phyloP scores from a whole-genome alignment of 2,113 vertebrate genomes.

The Melanerpes aurifrons region DNA sequence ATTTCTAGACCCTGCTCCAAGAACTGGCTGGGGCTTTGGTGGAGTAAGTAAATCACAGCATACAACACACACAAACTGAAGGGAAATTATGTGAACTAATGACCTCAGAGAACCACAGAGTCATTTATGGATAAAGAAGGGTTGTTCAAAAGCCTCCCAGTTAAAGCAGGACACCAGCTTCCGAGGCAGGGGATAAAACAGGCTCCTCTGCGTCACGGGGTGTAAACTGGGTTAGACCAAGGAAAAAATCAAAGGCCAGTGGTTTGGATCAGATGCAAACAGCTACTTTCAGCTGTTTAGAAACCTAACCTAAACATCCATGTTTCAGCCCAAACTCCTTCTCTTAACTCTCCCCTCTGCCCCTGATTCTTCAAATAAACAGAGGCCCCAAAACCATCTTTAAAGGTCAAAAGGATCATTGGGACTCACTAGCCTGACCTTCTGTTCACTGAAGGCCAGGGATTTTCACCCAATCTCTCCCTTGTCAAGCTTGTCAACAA shows the following conservation, averaged over 20 bases:
- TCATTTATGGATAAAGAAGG: not conserved
- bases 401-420: not conserved
- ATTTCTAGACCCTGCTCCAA: not conserved
- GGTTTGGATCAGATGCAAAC: not conserved
- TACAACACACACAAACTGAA: not conserved
- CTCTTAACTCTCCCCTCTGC: not conserved
- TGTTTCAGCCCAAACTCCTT: fast-evolving
- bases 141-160: not conserved
- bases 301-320: not conserved
- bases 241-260: not conserved
- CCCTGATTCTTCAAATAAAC: not conserved
- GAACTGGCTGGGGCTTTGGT: not conserved
- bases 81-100: not conserved
- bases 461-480: not conserved
- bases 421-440: fast-evolving
- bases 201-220: not conserved
- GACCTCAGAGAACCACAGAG: not conserved
- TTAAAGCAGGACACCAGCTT: not conserved
- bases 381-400: not conserved
- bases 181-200: not conserved
- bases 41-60: not conserved
- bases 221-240: fast-evolving
- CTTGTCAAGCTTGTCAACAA: not conserved
- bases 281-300: not conserved
- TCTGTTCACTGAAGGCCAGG: not conserved